A percentile compares a stretch with the other conserved stretches of the same genome.
Evolutionary conservation across 2,113 vertebrate genomes (phyloP).

Genomic region (Saguinus imperator): DNA sequence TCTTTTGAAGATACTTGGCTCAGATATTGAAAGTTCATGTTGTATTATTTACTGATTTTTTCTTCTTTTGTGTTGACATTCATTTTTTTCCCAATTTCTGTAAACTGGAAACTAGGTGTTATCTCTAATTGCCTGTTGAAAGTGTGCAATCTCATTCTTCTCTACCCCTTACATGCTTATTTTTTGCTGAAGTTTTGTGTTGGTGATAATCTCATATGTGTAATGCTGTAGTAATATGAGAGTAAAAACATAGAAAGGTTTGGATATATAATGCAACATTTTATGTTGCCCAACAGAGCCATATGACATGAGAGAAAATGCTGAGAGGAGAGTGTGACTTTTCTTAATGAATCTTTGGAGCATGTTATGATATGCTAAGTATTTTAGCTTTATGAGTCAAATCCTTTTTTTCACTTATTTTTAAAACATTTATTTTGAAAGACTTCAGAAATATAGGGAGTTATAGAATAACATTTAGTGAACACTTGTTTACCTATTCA

Average conservation of each 20-base stretch:
- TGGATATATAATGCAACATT: slow-evolving; percentile 57
- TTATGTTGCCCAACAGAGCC: slow-evolving; percentile 62
- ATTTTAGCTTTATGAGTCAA: background rate
- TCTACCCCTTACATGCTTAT: background rate
- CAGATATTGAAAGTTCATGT: background rate
- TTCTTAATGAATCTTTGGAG: slow-evolving; percentile 22
- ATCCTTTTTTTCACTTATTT: background rate
- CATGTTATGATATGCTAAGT: slow-evolving; percentile 28
- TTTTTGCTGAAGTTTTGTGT: background rate
- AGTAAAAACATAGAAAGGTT: slow-evolving; percentile 43
- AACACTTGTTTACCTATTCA: background rate
- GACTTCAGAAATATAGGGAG: background rate
- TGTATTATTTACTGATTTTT: background rate
- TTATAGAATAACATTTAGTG: background rate
- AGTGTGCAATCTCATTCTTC: background rate
- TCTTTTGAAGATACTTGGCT: background rate
- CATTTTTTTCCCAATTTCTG: background rate
- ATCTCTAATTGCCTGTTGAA: background rate
- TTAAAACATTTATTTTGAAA: slow-evolving; percentile 26
- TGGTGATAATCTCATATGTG: background rate
- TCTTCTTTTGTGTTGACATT: background rate
- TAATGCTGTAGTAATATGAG: slow-evolving; percentile 30
- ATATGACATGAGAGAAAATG: slow-evolving; percentile 30
- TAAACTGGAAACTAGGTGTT: background rate
- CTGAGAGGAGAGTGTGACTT: slow-evolving; percentile 53